These are phyloP conservation scores for Cyprinodon brontotheroides DNA, from an alignment of 2,113 vertebrate species.

Conservation along the genomic window DNA sequence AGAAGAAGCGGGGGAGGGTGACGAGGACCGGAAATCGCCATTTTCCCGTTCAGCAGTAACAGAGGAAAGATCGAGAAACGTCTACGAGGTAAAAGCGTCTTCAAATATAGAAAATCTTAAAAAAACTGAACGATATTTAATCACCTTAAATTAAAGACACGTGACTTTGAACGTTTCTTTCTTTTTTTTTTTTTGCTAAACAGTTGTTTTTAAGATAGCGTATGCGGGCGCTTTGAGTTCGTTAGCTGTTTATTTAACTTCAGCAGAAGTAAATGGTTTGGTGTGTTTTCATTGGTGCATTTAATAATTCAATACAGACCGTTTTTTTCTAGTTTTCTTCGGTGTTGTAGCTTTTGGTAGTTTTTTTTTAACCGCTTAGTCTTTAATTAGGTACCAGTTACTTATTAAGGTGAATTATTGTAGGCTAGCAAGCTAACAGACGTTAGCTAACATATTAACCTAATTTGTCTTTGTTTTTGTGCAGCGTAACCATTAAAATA, in stretches of 20 bases:
- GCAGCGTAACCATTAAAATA: neutral
- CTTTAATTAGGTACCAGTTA: neutral
- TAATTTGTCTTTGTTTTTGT: neutral
- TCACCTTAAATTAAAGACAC: neutral
- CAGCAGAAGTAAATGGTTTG: neutral
- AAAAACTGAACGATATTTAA: neutral
- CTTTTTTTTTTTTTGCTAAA: too few species aligned
- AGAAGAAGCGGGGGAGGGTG: neutral
- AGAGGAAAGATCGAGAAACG: conserved; percentile 51
- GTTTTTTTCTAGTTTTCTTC: accelerated
- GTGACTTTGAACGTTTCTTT: neutral
- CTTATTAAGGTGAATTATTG: neutral
- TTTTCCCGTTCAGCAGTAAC: conserved; percentile 69
- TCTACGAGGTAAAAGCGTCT: too few species aligned
- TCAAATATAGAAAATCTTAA: too few species aligned
- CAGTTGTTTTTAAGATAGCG: neutral
- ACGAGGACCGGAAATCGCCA: conserved; percentile 65
- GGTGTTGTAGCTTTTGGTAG: too few species aligned
- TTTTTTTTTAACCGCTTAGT: neutral
- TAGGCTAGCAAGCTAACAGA: conserved; percentile 10
- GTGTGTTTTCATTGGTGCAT: neutral
- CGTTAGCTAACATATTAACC: neutral
- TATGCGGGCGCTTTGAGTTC: conserved; percentile 13
- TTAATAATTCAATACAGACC: neutral
- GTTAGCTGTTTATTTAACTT: conserved; percentile 41